Evolutionary conservation across 2,113 vertebrate genomes (phyloP).

Genomic region (Montifringilla adamsi): DNA sequence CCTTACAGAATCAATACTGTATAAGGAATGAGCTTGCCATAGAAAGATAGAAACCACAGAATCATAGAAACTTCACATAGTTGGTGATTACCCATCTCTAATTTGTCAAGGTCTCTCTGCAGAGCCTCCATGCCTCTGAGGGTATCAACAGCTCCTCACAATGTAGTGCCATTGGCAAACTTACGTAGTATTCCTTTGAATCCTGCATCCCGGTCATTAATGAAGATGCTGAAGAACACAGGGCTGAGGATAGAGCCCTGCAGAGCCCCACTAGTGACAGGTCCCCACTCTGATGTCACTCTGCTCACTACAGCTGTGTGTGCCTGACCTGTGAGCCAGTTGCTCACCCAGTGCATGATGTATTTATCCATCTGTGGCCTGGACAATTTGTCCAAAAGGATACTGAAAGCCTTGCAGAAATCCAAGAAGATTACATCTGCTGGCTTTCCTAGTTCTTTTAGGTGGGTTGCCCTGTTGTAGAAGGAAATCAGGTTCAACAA

Average conservation of each 20-base stretch:
- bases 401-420: neutral
- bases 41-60: neutral
- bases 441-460: neutral
- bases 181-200: neutral
- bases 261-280: neutral
- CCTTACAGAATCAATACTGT: neutral
- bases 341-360: accelerated
- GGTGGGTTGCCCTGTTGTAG: neutral
- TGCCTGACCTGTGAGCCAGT: neutral
- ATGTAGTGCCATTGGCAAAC: neutral
- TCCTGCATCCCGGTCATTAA: neutral
- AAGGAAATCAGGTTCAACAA: neutral
- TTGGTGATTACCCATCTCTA: neutral
- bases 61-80: neutral
- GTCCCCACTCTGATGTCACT: neutral
- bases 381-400: neutral
- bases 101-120: neutral
- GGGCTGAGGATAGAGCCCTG: neutral
- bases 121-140: accelerated
- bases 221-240: neutral
- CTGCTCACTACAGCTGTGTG: neutral
- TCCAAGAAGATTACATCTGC: neutral
- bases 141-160: neutral
- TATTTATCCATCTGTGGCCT: neutral
- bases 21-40: neutral